Percentiles rank a stretch among this genome's conserved stretches.
phyloP scores from a whole-genome alignment of 2,888 invertebrate species.

The Heliconius ismenius region DNA sequence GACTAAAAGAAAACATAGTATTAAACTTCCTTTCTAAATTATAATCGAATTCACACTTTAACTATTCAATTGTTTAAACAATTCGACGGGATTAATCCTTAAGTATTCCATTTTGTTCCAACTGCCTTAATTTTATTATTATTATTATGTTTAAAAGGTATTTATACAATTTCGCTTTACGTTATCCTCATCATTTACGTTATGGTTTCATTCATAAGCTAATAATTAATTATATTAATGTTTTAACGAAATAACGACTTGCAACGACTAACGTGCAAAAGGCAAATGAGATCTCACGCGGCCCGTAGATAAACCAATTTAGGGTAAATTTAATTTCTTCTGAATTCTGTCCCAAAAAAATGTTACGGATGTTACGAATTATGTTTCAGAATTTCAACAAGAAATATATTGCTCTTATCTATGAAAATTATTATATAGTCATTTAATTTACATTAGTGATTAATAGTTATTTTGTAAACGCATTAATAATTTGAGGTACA shows the following conservation, averaged over 20 bases:
- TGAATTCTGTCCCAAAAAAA: background rate
- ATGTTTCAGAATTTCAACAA: background rate
- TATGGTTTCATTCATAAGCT: too few relatives aligned
- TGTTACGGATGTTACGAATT: background rate
- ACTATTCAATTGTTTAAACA: too few relatives aligned
- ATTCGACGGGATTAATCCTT: too few relatives aligned
- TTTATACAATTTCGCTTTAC: background rate
- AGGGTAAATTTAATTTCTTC: background rate
- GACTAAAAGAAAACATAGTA: background rate
- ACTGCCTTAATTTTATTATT: background rate
- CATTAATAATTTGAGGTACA: too few relatives aligned
- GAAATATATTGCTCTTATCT: background rate
- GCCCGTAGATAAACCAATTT: background rate
- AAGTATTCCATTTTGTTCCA: too few relatives aligned
- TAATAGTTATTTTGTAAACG: too few relatives aligned
- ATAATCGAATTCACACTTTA: background rate
- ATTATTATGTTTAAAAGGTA: background rate
- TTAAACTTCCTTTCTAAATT: too few relatives aligned
- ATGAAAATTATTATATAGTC: background rate
- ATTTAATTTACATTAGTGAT: too few relatives aligned
- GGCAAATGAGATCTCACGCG: constrained; percentile 1
- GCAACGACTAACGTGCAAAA: background rate
- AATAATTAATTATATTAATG: background rate
- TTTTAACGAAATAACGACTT: background rate
- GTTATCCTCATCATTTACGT: too few relatives aligned